Conservation (phyloP, 2,888 invertebrate genomes). For the Graphium colonna region DNA sequence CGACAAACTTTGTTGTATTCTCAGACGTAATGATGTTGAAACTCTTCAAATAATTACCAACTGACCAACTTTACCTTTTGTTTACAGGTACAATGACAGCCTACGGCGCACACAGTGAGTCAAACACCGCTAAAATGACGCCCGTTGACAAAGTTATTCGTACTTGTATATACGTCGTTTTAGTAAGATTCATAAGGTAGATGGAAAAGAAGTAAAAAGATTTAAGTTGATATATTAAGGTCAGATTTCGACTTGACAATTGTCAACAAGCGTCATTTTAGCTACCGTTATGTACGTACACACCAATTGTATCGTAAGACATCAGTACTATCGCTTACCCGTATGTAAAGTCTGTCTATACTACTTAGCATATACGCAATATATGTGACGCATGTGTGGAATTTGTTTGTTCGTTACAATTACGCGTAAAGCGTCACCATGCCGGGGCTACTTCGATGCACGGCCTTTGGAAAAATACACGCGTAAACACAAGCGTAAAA, state of each 20-base stretch:
- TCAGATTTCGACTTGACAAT: background rate
- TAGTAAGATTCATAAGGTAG: too few species aligned
- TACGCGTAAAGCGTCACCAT: constrained; percentile 2
- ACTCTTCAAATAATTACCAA: constrained; percentile 37
- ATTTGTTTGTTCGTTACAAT: constrained; percentile 18
- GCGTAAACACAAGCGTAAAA: background rate
- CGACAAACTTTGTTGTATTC: constrained; percentile 3
- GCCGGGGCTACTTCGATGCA: constrained; percentile 1
- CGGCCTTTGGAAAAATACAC: constrained; percentile 13
- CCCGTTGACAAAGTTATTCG: constrained; percentile 43
- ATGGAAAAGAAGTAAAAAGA: too few species aligned
- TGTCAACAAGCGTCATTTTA: constrained; percentile 16
- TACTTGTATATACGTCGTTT: background rate
- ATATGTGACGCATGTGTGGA: constrained; percentile 16
- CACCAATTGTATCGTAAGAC: constrained; percentile 6
- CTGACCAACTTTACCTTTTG: constrained; percentile 50
- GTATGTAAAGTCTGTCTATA: constrained; percentile 5
- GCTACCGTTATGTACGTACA: background rate
- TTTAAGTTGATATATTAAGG: too few species aligned
- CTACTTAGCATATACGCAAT: constrained; percentile 9
- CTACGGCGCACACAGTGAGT: constrained; percentile 69
- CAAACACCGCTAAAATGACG: constrained; percentile 52
- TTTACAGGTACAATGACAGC: constrained; percentile 73
- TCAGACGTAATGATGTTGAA: constrained; percentile 28
- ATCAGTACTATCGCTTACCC: constrained; percentile 4